Evolutionary conservation across 2,113 vertebrate species (phyloP), one percentile per base, ranked within the genome.

Genomic region (Rhombomys opimus): DNA sequence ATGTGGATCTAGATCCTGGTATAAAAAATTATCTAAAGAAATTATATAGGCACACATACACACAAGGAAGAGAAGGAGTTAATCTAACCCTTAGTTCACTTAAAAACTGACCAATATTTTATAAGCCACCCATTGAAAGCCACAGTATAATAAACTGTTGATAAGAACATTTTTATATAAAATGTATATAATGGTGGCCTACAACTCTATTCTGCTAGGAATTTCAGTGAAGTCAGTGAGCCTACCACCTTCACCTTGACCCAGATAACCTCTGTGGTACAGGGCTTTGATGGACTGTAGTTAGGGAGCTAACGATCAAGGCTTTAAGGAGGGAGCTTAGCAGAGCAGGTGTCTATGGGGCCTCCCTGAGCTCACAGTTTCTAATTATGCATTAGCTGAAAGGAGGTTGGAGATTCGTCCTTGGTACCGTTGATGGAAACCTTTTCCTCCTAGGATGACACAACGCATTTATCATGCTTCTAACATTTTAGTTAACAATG

Each of bases 241-340:
- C 57, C 61, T 95, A 30, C 84, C 27, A 92, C 92, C 78, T 7
- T 95, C 65, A 91, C 86, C 86, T 57, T 61, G 65, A 20, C 67
- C 73, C 68, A 96, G 98, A 75, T 91, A 38, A 75, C 84, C 90
- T 72, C 89, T 35, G 20, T 94, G 87, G 94, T 97, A 89, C 57
- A 91, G 80, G 82, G 89, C 94, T 97, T 92, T 96, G 95, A 97
- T 94, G 94, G 41, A 96, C 86, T 57, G 54, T 86, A 98, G 98
- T 97, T 89, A 97, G 77, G 67, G 72, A 98, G 61, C 80, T 91
- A 95, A 97, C 96, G 93, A 97, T 93, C 57, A 96, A 91, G 76
- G 13, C 50, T 97, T 98, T 96, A 95, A 90, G 95, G 32, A 73
- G 73, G 95, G 63, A 95, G 95, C 89, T 98, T 96, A 97, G 77